Base-by-base conservation (phyloP, 2,113 vertebrate species). In the Gambusia affinis region DNA sequence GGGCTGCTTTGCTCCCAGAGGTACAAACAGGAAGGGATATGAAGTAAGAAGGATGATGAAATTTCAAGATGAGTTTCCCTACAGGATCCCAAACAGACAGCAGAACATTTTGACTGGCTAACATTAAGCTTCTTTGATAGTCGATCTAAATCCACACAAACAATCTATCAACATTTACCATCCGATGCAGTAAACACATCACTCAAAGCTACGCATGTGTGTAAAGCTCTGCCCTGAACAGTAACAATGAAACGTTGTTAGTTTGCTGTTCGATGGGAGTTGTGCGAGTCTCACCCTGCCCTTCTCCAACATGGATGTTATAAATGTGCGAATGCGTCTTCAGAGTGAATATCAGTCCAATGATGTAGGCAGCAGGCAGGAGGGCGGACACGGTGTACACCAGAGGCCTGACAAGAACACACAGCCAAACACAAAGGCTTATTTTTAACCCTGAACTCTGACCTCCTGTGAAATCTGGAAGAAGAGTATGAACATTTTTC, bases 301-400 rank as follows among this genome's bases (percentile, higher is more conserved):
- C 94, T 63, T 92, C 93, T 54, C 90, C 94, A 90, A 94, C 67
- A 15, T 94, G 95, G 85, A 96, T 94, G 86, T 96, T 93, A 12
- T 96, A 95, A 85, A 96, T 96, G 89, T 96, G 94, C 0, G 95
- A 94, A 92, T 95, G 96, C 1, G 96, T 96, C 91, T 97, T 97
- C 82, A 95, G 92, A 3, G 96, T 96, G 88, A 95, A 96, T 85
- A 95, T 88, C 78, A 97, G 95, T 17, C 96, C 96, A 0, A 92
- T 93, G 79, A 96, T 83, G 88, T 97, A 97, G 27, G 95, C 95
- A 0, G 88, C 71, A 0, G 95, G 95, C 77, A 97, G 87, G 78
- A 96, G 93, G 71, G 92, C 76, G 19, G 87, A 95, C 63, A 96
- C 93, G 0, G 92, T 89, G 90, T 96, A 94, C 70, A 95, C 93